Evolutionary conservation across 1,140 invertebrate genomes (phyloP).

Genomic region (Gonioctena quinquepunctata): DNA sequence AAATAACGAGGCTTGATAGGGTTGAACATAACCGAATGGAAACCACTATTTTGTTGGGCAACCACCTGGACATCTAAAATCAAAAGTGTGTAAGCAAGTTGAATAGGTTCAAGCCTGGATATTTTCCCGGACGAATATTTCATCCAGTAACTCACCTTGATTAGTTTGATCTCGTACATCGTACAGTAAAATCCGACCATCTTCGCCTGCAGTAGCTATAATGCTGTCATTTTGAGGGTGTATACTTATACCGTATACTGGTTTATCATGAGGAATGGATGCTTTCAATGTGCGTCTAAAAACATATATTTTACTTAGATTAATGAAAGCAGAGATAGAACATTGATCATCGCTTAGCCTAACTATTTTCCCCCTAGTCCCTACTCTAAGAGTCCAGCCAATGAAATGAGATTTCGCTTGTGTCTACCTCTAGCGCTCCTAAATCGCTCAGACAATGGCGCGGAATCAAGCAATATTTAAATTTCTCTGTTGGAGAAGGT

Average conservation of each 20-base stretch:
- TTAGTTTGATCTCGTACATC: conserved; percentile 74
- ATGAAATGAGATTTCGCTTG: too few relatives aligned
- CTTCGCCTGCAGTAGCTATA: conserved; percentile 88
- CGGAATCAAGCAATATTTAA: too few relatives aligned
- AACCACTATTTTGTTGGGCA: conserved; percentile 71
- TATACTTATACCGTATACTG: conserved; percentile 86
- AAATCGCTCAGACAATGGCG: too few relatives aligned
- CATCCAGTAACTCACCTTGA: conserved; percentile 58
- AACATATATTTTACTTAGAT: conserved; percentile 32
- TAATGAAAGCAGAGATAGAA: too few relatives aligned
- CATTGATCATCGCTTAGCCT: too few relatives aligned
- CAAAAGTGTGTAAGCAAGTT: conserved; percentile 16
- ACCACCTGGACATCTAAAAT: conserved; percentile 64
- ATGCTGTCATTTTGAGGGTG: conserved; percentile 82
- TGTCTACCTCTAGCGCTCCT: too few relatives aligned
- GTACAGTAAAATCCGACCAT: conserved; percentile 83
- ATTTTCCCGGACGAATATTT: not conserved
- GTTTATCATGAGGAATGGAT: conserved; percentile 82
- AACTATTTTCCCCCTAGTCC: too few relatives aligned
- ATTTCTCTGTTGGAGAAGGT: too few relatives aligned
- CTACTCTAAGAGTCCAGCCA: too few relatives aligned
- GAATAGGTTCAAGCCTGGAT: not conserved
- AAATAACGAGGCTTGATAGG: conserved; percentile 79
- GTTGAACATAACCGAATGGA: conserved; percentile 91
- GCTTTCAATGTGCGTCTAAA: conserved; percentile 72